Evolutionary conservation across 2,797 vertebrate genomes (phyloP), one percentile per base, ranked within the genome.

Genomic region (Danio jaintianensis): DNA sequence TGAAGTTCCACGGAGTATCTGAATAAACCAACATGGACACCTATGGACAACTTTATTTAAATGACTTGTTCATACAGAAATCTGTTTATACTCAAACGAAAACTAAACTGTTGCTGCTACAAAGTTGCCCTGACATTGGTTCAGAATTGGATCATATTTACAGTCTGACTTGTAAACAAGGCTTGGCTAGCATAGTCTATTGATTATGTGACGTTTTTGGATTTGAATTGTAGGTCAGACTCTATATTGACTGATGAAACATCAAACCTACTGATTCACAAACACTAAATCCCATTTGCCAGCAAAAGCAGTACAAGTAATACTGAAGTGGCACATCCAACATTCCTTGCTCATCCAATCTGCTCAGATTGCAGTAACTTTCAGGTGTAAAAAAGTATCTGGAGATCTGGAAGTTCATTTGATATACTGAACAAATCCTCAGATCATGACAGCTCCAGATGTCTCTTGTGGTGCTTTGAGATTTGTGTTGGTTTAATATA

Each of bases 221-320:
- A 45, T 56, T 18, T 56, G 4, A 59, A 45, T 71, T 64, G 40
- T 50, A 58, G 16, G 77, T 53, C 59, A n/a, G 66, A 22, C 66
- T 83, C 55, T 66, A 15, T 50, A 61, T 55, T 70, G 72, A 80
- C 59, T 55, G 74, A 75, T 80, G 43, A 68, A 42, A 68, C 59
- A 83, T 29, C 63, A 36, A 29, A 55, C 3, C 38, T 40, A 42
- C 55, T 48, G 40, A 69, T 67, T 52, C 12, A 36, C 10, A 48
- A 50, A 59, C 40, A 82, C 36, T 20, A 50, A 52, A 38, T 45
- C 59, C n/a, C 58, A 61, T 64, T 4, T 79, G 45, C 6, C 18
- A 13, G 38, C 42, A 66, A 64, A 64, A 78, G 62, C 63, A 61
- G 52, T 67, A 66, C 42, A 22, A 43, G 12, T 59, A 52, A 69